These are phyloP conservation scores for Aphrocallistes beatrix DNA, from an alignment of 37 sponge, comb jelly and placozoan species.

Conservation along the genomic window DNA sequence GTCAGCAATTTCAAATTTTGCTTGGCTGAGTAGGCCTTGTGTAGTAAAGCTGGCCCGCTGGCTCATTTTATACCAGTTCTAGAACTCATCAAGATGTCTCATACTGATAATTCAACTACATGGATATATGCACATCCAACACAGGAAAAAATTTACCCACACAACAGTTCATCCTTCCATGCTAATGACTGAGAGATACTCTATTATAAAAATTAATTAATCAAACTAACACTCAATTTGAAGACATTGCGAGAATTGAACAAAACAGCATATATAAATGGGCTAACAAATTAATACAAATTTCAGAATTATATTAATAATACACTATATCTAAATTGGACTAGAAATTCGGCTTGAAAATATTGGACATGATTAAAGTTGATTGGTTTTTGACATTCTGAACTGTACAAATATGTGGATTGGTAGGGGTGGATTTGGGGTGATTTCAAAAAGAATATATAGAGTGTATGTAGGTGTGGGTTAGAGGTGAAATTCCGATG, in stretches of 20 bases:
- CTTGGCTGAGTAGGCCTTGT: too few species aligned
- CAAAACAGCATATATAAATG: neutral
- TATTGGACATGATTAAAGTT: neutral
- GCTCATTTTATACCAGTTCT: too few species aligned
- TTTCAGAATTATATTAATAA: neutral
- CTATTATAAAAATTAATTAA: neutral
- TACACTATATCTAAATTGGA: conserved; percentile 7
- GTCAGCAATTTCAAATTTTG: too few species aligned
- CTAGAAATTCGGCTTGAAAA: neutral
- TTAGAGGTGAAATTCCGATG: neutral
- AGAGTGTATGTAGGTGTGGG: neutral
- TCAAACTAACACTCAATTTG: neutral
- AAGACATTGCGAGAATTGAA: neutral
- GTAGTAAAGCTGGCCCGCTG: too few species aligned
- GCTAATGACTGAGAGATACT: too few species aligned
- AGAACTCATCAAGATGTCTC: too few species aligned
- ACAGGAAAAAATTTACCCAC: too few species aligned
- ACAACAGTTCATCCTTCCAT: too few species aligned
- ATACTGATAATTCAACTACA: too few species aligned
- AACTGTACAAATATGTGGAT: neutral
- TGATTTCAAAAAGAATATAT: neutral
- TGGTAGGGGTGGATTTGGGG: neutral
- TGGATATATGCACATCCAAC: too few species aligned
- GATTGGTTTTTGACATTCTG: neutral
- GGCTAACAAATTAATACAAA: neutral